Percentiles rank a stretch among this genome's conserved stretches.
These are phyloP conservation scores for Maconellicoccus hirsutus DNA, from an alignment of 1,140 invertebrate genomes.

Conservation along the genomic window DNA sequence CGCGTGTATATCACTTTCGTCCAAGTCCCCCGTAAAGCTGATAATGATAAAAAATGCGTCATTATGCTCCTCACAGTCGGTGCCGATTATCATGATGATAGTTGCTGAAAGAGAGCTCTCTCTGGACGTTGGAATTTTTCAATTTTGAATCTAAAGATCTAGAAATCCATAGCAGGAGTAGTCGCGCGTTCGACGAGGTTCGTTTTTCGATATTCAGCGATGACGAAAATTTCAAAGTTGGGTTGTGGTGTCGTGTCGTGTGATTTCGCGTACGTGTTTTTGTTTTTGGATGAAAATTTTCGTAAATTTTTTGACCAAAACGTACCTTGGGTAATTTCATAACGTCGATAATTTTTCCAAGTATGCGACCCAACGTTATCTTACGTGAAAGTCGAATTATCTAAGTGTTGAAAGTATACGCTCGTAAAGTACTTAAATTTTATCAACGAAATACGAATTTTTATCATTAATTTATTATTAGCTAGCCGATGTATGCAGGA, in stretches of 20 bases:
- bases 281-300: too few species aligned
- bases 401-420: not conserved
- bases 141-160: not conserved
- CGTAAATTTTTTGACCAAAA: too few species aligned
- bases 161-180: too few species aligned
- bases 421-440: not conserved
- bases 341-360: not conserved
- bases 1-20: constrained; percentile 11
- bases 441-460: not conserved
- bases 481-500: not conserved
- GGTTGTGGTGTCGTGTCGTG: too few species aligned
- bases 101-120: not conserved
- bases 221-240: too few species aligned
- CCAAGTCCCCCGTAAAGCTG: constrained; percentile 13
- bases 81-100: not conserved
- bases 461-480: not conserved
- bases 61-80: not conserved
- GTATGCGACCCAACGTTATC: not conserved
- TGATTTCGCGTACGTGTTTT: too few species aligned
- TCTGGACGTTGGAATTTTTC: not conserved
- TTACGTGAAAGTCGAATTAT: not conserved
- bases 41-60: constrained; percentile 17
- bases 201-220: too few species aligned
- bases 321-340: too few species aligned
- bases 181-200: too few species aligned